Base-by-base conservation (phyloP, 2,888 invertebrate genomes). In the Vannuccia rotundouncinata region DNA sequence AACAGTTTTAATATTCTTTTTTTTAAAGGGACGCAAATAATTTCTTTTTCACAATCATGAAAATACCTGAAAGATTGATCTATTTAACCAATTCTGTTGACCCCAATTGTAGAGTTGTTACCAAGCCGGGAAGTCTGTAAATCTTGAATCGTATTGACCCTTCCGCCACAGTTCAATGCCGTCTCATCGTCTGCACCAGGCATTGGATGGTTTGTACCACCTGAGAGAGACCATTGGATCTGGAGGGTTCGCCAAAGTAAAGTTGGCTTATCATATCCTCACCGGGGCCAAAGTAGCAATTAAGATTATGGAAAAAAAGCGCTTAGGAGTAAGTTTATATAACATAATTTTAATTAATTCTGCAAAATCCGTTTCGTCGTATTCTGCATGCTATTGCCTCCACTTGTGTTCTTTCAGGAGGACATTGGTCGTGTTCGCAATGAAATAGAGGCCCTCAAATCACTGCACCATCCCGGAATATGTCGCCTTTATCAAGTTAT, bases 211-310 rank as follows among this genome's bases (percentile, higher is more conserved):
- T 31, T 88, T 91, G 59, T 92, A 92, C 84, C 91, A 91, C 82
- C 85, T 92, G 59, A 91, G 92, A 83, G 92, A 91, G 86, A 92
- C 92, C 0, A 91, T 92, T 84, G 92, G 92, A 29, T 87, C 87
- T 83, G 87, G 87, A 88, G 93, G 93, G 77, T 93, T 93, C 87
- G 93, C 92, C 1, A 93, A 93, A 90, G 93, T 93, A 10, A 92
- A 93, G 86, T 88, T 92, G 78, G 93, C 92, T 5, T 92, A 91
- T 13, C 93, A 94, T 88, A 85, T 91, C 79, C 90, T 92, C n/a
- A 93, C 93, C 77, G 92, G 92, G 45, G 92, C 93, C 86, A 92
- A 92, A 87, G 93, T 93, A 78, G 93, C 93, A 74, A 91, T 93
- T 82, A 93, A 93, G 89, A 92, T 93, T 79, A 92, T 94, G 91